These are phyloP conservation scores for Riparia riparia DNA, from an alignment of 2,113 vertebrate genomes.

Conservation along the genomic window DNA sequence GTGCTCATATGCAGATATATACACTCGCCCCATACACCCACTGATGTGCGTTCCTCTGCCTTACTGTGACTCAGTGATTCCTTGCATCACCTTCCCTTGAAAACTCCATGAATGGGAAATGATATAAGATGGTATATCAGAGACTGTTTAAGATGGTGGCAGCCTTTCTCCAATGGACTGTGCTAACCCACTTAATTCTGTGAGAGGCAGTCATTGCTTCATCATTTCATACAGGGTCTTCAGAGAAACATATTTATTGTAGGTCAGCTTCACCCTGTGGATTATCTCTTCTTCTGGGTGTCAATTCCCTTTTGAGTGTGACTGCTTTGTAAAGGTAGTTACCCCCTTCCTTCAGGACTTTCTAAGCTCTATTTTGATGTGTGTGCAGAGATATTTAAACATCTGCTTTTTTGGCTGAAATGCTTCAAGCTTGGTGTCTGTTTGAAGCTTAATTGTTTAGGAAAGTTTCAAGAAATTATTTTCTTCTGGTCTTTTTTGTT, in stretches of 20 bases:
- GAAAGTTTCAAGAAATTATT: not conserved
- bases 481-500: not conserved
- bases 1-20: not conserved
- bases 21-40: not conserved
- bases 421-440: not conserved
- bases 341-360: not conserved
- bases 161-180: not conserved
- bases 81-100: not conserved
- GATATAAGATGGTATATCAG: not conserved
- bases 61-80: not conserved
- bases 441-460: conserved; percentile 41
- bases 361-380: not conserved
- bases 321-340: not conserved
- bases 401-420: conserved; percentile 18
- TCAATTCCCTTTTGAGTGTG: not conserved
- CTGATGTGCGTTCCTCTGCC: not conserved
- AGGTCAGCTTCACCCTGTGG: not conserved
- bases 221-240: not conserved
- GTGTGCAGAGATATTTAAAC: not conserved
- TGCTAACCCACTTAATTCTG: not conserved
- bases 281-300: not conserved
- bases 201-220: not conserved
- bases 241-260: not conserved
- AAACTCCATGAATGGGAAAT: not conserved
- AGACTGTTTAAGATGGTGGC: not conserved